Percentiles rank a stretch among this genome's conserved stretches.
Evolutionary conservation across 2,797 vertebrate genomes (phyloP).

Genomic region (Spondyliosoma cantharus): DNA sequence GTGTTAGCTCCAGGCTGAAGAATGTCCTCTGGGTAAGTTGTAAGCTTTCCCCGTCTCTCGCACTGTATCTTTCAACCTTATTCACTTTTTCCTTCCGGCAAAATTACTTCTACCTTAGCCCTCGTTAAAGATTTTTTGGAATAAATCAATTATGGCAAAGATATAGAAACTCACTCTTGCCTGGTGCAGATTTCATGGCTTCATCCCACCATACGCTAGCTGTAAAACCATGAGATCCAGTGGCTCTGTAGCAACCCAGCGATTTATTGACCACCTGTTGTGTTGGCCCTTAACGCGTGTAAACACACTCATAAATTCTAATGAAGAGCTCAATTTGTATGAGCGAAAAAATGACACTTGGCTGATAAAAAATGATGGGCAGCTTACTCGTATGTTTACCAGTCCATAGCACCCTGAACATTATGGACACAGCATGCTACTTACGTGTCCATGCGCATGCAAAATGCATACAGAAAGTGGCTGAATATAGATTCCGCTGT

Average conservation of each 20-base stretch:
- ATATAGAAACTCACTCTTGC: conserved; percentile 4
- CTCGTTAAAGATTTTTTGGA: conserved; percentile 22
- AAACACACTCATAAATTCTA: conserved; percentile 29
- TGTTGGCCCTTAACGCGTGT: conserved; percentile 14
- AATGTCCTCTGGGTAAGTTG: background rate
- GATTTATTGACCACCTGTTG: conserved; percentile 47
- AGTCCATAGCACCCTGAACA: background rate
- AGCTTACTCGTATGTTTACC: background rate
- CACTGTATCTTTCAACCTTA: background rate
- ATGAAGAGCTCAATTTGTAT: conserved; percentile 26
- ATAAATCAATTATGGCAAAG: conserved; percentile 24
- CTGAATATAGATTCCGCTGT: conserved; percentile 42
- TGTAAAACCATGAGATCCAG: conserved; percentile 14
- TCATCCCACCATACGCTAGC: background rate
- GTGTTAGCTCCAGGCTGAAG: conserved; percentile 13
- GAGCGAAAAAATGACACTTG: background rate
- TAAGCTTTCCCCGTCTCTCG: conserved; percentile 4
- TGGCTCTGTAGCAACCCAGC: conserved; percentile 1
- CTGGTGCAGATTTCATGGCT: conserved; percentile 19
- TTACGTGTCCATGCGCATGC: conserved; percentile 4
- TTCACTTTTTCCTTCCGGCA: conserved; percentile 1
- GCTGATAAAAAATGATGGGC: background rate
- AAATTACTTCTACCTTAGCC: conserved; percentile 13
- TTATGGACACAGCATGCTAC: conserved; percentile 11
- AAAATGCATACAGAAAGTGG: conserved; percentile 17